Conservation (phyloP, 2,113 vertebrate genomes). For the Gymnarchus niloticus region DNA sequence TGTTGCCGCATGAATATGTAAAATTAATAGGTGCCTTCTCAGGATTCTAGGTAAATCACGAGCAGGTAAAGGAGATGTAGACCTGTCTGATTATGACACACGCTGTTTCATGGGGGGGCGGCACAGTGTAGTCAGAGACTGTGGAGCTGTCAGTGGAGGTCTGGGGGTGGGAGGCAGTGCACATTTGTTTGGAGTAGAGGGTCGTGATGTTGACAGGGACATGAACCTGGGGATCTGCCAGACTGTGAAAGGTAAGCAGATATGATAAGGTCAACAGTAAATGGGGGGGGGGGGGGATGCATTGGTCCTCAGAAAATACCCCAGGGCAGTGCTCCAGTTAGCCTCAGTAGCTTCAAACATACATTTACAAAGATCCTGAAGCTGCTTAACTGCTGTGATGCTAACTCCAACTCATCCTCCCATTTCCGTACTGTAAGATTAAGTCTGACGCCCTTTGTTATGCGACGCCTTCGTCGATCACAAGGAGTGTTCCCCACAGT, state of each 20-base stretch:
- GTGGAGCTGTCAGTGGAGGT: neutral
- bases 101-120: neutral
- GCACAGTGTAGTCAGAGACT: neutral
- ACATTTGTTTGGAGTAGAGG: neutral
- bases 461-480: neutral
- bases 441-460: neutral
- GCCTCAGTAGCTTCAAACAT: neutral
- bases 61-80: neutral
- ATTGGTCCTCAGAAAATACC: neutral
- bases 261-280: slow-evolving; percentile 27
- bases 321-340: neutral
- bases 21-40: neutral
- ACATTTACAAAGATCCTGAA: neutral
- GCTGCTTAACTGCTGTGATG: neutral
- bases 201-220: slow-evolving; percentile 5
- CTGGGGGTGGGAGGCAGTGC: neutral
- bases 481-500: too few relatives aligned
- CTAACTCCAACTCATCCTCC: too few relatives aligned
- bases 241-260: neutral
- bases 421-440: neutral
- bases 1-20: neutral
- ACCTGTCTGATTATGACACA: neutral
- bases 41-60: neutral
- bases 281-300: neutral
- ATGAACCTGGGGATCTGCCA: slow-evolving; percentile 2